These are phyloP conservation scores for Anser cygnoides DNA, from an alignment of 2,113 vertebrate genomes.

Conservation along the genomic window DNA sequence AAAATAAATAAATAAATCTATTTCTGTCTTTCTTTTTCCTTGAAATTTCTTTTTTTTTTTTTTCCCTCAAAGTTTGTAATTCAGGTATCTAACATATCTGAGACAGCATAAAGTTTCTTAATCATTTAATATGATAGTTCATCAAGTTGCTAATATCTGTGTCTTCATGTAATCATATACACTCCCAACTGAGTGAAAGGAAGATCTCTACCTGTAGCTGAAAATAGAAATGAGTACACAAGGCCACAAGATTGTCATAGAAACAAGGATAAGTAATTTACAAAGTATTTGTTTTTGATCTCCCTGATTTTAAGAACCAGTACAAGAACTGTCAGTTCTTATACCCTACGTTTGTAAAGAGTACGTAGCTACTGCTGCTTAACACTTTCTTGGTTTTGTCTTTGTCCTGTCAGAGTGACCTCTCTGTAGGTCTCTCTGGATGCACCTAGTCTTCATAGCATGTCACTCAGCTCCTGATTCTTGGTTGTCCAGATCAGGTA, in stretches of 20 bases:
- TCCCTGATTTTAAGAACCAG: background rate
- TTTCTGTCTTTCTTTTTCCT: background rate
- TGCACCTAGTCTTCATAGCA: background rate
- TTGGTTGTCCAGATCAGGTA: background rate
- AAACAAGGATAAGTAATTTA: background rate
- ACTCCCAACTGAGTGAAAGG: background rate
- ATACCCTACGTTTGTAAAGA: background rate
- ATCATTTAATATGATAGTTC: background rate
- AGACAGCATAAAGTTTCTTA: background rate
- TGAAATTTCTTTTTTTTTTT: background rate
- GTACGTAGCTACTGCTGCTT: background rate
- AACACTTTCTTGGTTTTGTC: background rate
- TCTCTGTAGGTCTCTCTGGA: background rate
- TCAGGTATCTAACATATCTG: background rate
- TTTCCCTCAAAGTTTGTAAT: background rate
- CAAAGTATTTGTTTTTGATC: background rate
- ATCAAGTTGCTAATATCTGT: background rate
- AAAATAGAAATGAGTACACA: background rate
- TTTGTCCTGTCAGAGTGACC: accelerated
- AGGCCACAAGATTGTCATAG: background rate
- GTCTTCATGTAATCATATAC: background rate
- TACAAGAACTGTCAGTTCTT: background rate
- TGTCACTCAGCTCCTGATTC: background rate
- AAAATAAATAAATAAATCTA: background rate
- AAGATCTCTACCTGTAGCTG: background rate